These are phyloP conservation scores for Ailurus styani DNA, from an alignment of 2,113 vertebrate species.

Conservation along the genomic window DNA sequence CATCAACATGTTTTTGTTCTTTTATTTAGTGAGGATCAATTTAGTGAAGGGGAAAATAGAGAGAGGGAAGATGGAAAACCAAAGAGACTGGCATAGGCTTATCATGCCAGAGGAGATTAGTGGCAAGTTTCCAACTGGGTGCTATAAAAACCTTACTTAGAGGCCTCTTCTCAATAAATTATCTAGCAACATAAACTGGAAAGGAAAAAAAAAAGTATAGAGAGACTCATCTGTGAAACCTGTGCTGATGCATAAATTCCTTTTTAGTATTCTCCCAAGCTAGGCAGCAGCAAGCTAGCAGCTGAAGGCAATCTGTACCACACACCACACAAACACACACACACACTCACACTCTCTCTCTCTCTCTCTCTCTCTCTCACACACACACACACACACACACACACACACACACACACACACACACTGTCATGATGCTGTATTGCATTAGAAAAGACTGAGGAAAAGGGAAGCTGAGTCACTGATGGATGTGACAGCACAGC, in stretches of 20 bases:
- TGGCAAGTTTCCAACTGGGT: constrained; percentile 49
- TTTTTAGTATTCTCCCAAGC: constrained; percentile 39
- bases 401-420: too few relatives aligned
- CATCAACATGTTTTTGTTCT: constrained; percentile 41
- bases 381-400: neutral
- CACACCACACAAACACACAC: too few relatives aligned
- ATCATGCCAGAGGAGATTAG: constrained; percentile 30
- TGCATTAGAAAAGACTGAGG: neutral
- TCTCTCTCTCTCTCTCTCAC: neutral
- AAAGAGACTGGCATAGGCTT: constrained; percentile 3
- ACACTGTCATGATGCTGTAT: neutral
- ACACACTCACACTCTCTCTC: neutral
- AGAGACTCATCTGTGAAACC: constrained; percentile 43
- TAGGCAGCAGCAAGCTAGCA: constrained; percentile 38
- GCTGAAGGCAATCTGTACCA: constrained; percentile 29
- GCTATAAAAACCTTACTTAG: constrained; percentile 66
- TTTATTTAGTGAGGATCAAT: constrained; percentile 57
- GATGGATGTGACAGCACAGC: neutral
- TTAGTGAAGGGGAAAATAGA: constrained; percentile 22
- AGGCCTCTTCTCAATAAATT: constrained; percentile 68
- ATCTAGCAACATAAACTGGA: constrained; percentile 45
- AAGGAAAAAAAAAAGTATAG: neutral
- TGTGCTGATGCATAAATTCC: constrained; percentile 64
- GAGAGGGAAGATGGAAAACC: neutral
- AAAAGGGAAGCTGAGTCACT: neutral